phyloP scores from a whole-genome alignment of 2,113 vertebrate genomes.

The Lophotis ruficrista region DNA sequence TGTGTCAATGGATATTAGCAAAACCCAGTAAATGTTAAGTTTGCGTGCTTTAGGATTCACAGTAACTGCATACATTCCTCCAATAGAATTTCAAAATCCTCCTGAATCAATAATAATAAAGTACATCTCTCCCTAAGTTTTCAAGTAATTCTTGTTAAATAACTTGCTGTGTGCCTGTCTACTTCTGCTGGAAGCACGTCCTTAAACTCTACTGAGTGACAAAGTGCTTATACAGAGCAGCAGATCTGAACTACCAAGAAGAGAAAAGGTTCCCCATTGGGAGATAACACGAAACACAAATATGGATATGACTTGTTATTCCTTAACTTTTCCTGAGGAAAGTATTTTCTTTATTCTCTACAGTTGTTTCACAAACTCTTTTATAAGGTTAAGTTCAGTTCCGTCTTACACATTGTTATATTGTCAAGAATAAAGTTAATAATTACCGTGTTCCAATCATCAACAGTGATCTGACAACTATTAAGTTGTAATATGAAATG shows the following conservation, averaged over 20 bases:
- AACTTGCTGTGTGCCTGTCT: neutral
- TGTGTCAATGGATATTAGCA: neutral
- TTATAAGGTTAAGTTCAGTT: neutral
- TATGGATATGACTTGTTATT: neutral
- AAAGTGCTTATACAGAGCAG: neutral
- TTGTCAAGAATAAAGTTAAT: neutral
- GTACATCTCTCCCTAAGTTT: neutral
- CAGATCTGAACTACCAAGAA: neutral
- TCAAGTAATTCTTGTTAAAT: neutral
- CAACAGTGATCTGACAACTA: neutral
- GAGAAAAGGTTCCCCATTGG: neutral
- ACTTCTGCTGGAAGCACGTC: neutral
- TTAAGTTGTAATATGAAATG: neutral
- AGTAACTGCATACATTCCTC: neutral
- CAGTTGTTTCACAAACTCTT: neutral
- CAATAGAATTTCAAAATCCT: neutral
- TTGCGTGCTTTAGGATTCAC: neutral
- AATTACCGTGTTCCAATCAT: neutral
- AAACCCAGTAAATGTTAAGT: neutral
- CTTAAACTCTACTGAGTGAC: neutral
- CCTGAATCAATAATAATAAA: neutral
- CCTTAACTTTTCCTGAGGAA: neutral
- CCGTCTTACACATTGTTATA: fast-evolving
- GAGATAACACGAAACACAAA: neutral
- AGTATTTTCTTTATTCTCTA: neutral